A percentile compares a stretch with the other conserved stretches of the same genome.
These are phyloP conservation scores for Sinocyclocheilus rhinocerous DNA, from an alignment of 2,113 vertebrate genomes.

Conservation along the genomic window DNA sequence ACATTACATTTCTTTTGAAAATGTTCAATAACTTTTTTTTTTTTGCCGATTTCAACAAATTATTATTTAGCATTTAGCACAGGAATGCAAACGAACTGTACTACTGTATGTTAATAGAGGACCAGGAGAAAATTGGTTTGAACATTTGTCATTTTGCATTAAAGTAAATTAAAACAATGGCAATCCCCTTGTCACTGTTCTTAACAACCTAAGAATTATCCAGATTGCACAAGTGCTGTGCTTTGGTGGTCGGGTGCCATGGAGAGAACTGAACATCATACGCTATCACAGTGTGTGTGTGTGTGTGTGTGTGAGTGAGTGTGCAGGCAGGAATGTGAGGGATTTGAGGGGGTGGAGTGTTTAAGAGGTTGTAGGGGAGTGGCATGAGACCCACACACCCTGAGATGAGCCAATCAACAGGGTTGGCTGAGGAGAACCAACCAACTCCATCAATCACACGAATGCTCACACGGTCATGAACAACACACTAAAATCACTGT, in stretches of 20 bases:
- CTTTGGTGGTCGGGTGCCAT: slow-evolving; percentile 1
- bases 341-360: slow-evolving; percentile 28
- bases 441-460: slow-evolving; percentile 14
- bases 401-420: neutral
- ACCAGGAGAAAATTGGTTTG: neutral
- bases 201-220: neutral
- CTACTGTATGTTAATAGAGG: neutral
- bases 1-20: too few relatives aligned
- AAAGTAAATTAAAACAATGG: neutral
- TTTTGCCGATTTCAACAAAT: too few relatives aligned
- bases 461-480: slow-evolving; percentile 1
- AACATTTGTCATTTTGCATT: neutral
- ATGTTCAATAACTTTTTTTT: too few relatives aligned
- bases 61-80: neutral
- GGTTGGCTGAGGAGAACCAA: slow-evolving; percentile 30
- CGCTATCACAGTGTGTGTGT: neutral
- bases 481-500: slow-evolving; percentile 14
- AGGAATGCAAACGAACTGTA: neutral
- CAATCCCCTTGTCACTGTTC: neutral
- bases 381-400: slow-evolving; percentile 34
- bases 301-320: neutral
- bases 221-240: neutral
- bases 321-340: slow-evolving; percentile 22
- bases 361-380: slow-evolving; percentile 18
- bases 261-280: neutral